A percentile compares a stretch with the other conserved stretches of the same genome.
Evolutionary conservation across 2,888 invertebrate species (phyloP).

Genomic region (Chloroclysta siterata): DNA sequence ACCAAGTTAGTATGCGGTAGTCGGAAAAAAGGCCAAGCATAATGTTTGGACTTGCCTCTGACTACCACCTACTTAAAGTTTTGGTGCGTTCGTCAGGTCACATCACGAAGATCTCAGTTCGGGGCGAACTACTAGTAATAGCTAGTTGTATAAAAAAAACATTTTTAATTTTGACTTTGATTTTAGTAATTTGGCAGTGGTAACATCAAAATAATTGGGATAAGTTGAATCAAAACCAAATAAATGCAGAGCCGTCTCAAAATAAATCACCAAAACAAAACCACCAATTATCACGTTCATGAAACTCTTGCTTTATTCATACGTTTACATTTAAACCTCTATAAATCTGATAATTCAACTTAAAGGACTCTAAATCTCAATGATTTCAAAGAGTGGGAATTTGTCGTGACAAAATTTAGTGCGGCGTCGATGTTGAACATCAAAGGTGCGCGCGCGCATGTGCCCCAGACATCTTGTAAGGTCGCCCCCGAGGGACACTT

Average conservation of each 20-base stretch:
- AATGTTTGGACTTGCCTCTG: no score
- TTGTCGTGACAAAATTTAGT: constrained; percentile 81
- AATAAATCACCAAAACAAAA: constrained; percentile 5
- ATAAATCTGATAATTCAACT: constrained; percentile 74
- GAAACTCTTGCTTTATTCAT: constrained; percentile 42
- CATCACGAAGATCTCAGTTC: no score
- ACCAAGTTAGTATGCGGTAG: no score
- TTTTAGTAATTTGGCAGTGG: no score
- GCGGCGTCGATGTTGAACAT: constrained; percentile 60
- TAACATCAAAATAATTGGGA: no score
- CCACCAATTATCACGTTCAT: constrained; percentile 12
- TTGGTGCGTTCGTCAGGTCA: no score
- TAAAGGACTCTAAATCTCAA: constrained; percentile 56
- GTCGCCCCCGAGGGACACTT: constrained; percentile 69
- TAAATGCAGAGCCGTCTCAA: not conserved
- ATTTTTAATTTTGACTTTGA: no score
- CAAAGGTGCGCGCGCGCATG: constrained; percentile 60
- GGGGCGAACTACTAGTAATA: no score
- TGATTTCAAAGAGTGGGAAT: constrained; percentile 80
- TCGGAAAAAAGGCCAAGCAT: no score
- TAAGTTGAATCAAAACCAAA: not conserved
- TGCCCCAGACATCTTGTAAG: constrained; percentile 66
- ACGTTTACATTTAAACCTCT: constrained; percentile 58
- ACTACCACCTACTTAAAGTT: no score
- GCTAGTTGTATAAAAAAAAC: no score